A percentile compares a stretch with the other conserved stretches of the same genome.
Conservation (phyloP, 2,113 vertebrate species). For the Vireo altiloquus region DNA sequence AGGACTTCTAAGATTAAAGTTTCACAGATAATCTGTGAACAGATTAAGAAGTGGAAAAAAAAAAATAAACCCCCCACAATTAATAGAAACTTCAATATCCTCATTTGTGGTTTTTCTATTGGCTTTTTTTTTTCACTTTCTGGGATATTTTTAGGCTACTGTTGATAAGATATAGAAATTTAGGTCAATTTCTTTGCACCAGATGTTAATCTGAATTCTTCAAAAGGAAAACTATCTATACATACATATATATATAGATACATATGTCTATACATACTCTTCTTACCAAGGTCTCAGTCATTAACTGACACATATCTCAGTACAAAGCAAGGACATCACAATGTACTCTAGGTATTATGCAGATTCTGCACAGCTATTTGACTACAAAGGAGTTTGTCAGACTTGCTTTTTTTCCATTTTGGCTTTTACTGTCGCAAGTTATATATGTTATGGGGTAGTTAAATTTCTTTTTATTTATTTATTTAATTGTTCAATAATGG, state of each 20-base stretch:
- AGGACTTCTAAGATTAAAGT: neutral
- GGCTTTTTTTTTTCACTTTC: neutral
- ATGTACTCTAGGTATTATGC: neutral
- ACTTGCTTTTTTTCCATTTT: neutral
- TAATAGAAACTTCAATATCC: neutral
- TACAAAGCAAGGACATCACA: neutral
- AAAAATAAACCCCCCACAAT: neutral
- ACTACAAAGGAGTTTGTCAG: neutral
- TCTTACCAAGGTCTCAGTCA: neutral
- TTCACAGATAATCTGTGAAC: slow-evolving; percentile 7
- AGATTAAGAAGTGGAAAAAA: neutral
- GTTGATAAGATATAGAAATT: slow-evolving; percentile 13
- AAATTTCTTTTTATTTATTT: neutral
- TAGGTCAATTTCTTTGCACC: neutral
- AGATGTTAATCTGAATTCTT: slow-evolving; percentile 11
- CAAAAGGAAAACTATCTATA: neutral
- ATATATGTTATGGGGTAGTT: neutral
- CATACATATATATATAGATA: neutral
- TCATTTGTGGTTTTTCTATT: fast-evolving
- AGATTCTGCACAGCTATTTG: neutral
- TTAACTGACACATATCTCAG: neutral
- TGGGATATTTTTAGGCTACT: slow-evolving; percentile 5
- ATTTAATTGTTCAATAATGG: neutral
- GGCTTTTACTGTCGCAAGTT: neutral
- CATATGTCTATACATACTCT: neutral